phyloP scores from a whole-genome alignment of 2,888 invertebrate species.

The Tolmerus cingulatus region DNA sequence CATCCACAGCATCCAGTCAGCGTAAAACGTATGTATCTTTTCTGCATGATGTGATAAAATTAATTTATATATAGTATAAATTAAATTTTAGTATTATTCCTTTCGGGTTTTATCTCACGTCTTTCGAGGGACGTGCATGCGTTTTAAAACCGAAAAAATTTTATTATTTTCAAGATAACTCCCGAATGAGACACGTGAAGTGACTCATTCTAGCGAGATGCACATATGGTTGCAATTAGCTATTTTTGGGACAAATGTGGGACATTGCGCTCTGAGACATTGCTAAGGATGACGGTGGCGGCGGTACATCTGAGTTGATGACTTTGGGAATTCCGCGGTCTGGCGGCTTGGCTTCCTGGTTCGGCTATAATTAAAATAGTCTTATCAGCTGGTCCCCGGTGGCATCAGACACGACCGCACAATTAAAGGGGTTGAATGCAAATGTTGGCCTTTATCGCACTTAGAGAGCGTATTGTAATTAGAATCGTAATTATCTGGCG shows the following conservation, averaged over 20 bases:
- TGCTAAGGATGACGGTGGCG: not conserved
- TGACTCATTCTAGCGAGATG: not conserved
- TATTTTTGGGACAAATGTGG: slow-evolving; percentile 10
- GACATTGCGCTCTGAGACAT: not conserved
- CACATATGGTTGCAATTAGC: slow-evolving; percentile 1
- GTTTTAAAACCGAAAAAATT: not conserved
- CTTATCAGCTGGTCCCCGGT: not conserved
- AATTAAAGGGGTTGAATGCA: not conserved
- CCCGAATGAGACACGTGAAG: not conserved
- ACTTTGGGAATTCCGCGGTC: slow-evolving; percentile 16
- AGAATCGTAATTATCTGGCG: slow-evolving; percentile 24
- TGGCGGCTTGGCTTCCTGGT: slow-evolving; percentile 1
- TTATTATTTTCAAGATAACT: not conserved
- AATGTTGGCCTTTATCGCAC: slow-evolving; percentile 3
- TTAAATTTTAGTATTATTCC: not conserved
- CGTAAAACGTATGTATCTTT: slow-evolving; percentile 29
- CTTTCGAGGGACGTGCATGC: not conserved
- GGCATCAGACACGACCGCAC: not conserved
- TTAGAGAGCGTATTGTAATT: not conserved
- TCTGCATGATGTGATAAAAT: not conserved
- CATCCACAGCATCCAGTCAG: not conserved
- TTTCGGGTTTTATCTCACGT: slow-evolving; percentile 5
- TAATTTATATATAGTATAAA: not conserved
- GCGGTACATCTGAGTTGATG: not conserved
- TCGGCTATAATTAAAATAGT: slow-evolving; percentile 13